Evolutionary conservation across 2,888 invertebrate species (phyloP), one percentile per base, ranked within the genome.

Genomic region (Matsumyia berberina): DNA sequence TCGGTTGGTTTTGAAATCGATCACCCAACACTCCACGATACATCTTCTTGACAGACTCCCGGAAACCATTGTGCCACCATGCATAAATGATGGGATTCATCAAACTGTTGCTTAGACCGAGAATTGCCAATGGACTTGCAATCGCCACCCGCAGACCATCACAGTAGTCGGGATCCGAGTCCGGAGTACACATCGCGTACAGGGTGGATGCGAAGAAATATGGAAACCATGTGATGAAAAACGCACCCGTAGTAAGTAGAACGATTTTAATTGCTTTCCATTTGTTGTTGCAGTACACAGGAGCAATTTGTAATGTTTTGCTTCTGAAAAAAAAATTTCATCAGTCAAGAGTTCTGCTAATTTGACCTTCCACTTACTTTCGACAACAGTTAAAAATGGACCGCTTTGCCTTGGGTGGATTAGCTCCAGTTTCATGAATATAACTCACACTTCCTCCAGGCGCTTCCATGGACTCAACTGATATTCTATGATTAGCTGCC

Each of bases 11-110:
- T 15, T 64, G 60, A 44, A 79, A 62, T n/a, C 78, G 58, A 3
- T 60, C 33, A 0, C 66, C 39, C n/a, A 86, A 33, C 2, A 86
- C 4, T 0, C 72, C 72, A 2, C 70, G 46, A 19, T 66, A 86
- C 0, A 89, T 87, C 60, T 87, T 87, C 37, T 78, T 87, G 0
- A 87, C 69, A 0, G 88, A 87, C 51, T 88, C 87, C 87, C 94
- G 92, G 87, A 95, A 95, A 0, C 94, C 94, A 89, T 94, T 94
- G 88, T 95, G 94, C 95, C 95, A 95, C 94, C 94, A 95, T 0
- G 94, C 94, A 88, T 95, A 95, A 86, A 95, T 94, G 24, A 95
- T 89, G 0, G 95, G 95, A 88, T 95, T 94, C 0, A 95, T 88
- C 53, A 94, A 88, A 87, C 94, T 94, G 87, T 94, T 95, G 0